Base-by-base conservation (phyloP, 2,113 vertebrate genomes). In the Panthera leo region DNA sequence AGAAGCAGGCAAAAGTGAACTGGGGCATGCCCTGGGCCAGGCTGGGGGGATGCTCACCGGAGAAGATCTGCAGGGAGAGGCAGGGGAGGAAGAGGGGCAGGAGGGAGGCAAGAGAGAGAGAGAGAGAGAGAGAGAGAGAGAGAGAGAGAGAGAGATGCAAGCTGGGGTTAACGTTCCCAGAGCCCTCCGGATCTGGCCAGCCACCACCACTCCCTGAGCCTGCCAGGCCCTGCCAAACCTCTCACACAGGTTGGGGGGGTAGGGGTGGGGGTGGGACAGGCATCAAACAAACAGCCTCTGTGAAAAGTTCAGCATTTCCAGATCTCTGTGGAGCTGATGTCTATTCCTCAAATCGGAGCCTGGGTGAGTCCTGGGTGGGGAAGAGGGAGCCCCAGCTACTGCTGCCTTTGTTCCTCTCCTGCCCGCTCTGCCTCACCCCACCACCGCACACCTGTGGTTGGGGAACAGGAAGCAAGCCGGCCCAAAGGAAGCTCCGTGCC, bases 1-100 rank as follows among this genome's bases (percentile, higher is more conserved):
- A 99, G 98, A 99, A 99, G 95, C 99, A 99, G 98, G 99, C 99
- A 4, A 99, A 99, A 97, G 99, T 99, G 98, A 99, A 99, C 96
- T 99, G 99, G 98, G 99, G 99, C 99, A 99, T 99, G 98, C 98
- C 99, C 98, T 98, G 98, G 93, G 90, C 97, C 85, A 18, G 95
- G 88, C 80, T 42, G 96, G 80, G 78, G 87, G 93, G 31, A 5
- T 96, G 75, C 85, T 98, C 97, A 96, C 90, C 92, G 82, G 80
- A 42, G 95, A 55, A 97, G 76, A 98, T 94, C 98, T 95, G 97
- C 0, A 45, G 90, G 97, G 94, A 19, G 96, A 88, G 92, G 98
- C 95, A 53, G 29, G 53, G 89, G 92, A 36, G 80, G 92, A 89
- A 79, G 23, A 42, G 18, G 80, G 89, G 67, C 84, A 29, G 97